Base-by-base conservation (phyloP, 2,888 invertebrate genomes). In the Tanytarsus gracilentus region DNA sequence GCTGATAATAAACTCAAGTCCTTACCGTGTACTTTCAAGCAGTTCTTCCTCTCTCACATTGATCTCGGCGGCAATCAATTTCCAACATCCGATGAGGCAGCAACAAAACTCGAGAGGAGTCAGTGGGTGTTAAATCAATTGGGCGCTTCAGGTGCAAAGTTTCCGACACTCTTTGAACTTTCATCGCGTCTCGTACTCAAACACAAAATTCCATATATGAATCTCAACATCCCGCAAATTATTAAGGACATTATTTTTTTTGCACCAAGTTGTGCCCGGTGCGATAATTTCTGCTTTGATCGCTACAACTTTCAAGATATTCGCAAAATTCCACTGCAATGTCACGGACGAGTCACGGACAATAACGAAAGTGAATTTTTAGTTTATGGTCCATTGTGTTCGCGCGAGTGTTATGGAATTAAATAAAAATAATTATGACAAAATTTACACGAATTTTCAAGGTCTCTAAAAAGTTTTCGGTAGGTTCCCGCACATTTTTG, bases 51-150 rank as follows among this genome's bases (percentile, higher is more conserved):
- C 2, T 70, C 70, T 39, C 40, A 67, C 27, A 62, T 73, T 11
- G 71, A 73, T 63, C 68, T 73, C 4, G 72, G 72, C 71, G 70
- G 69, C 25, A 73, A 73, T 53, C 66, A 68, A 55, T 70, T 70
- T 27, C 64, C 66, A 26, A 65, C 64, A 7, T 18, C 27, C 6
- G 6, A 25, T 27, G 11, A 49, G 7, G 25, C 25, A 49, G 8
- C 23, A 9, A 14, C n/a, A 23, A 40, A n/a, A 56, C 11, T 27
- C n/a, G n/a, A n/a, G n/a, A n/a, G n/a, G n/a, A n/a, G n/a, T n/a
- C n/a, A n/a, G n/a, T n/a, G n/a, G n/a, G n/a, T n/a, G n/a, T n/a
- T n/a, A n/a, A n/a, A n/a, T n/a, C n/a, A n/a, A n/a, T n/a, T n/a
- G n/a, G 39, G 1, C 26, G 23, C 44, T 9, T 14, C 25, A 56